A percentile compares a stretch with the other conserved stretches of the same genome.
These are phyloP conservation scores for Drosophila cracens DNA, from an alignment of 2,888 invertebrate species.

Conservation along the genomic window DNA sequence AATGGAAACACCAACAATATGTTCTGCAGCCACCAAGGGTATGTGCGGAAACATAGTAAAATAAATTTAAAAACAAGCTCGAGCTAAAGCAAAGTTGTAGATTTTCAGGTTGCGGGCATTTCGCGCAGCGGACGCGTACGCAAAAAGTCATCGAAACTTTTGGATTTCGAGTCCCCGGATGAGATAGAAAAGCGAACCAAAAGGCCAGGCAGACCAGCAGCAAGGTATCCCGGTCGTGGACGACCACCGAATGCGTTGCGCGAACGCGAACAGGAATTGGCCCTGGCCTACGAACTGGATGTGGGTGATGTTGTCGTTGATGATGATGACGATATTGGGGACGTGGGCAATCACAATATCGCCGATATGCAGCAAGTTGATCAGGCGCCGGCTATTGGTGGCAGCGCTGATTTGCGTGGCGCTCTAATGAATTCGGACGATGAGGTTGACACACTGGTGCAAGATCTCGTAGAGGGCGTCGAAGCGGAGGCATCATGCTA, in stretches of 20 bases:
- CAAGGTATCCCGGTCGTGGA: conserved; percentile 62
- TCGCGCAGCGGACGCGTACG: conserved; percentile 95
- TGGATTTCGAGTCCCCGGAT: conserved; percentile 96
- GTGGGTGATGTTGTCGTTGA: conserved; percentile 29
- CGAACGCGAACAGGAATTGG: conserved; percentile 47
- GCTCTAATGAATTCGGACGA: conserved; percentile 74
- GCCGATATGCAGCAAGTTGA: conserved; percentile 32
- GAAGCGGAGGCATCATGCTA: conserved; percentile 61
- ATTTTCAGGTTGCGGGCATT: conserved; percentile 93
- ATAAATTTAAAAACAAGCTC: background rate
- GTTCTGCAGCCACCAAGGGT: conserved; percentile 37
- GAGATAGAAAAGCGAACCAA: conserved; percentile 87
- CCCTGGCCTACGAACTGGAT: conserved; percentile 42
- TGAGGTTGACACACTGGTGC: conserved; percentile 81
- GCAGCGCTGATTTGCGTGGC: conserved; percentile 30
- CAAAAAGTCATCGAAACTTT: conserved; percentile 97
- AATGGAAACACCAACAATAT: conserved; percentile 47
- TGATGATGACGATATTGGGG: conserved; percentile 32
- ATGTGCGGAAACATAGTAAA: background rate
- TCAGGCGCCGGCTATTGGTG: conserved; percentile 16
- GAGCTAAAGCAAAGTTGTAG: conserved; percentile 81
- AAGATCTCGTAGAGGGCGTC: conserved; percentile 81
- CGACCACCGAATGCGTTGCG: conserved; percentile 61
- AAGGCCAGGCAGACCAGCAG: conserved; percentile 49
- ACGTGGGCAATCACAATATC: conserved; percentile 24